A percentile compares a stretch with the other conserved stretches of the same genome.
Conservation (phyloP, 92 coral and sea anemone genomes). For the Porites rus region DNA sequence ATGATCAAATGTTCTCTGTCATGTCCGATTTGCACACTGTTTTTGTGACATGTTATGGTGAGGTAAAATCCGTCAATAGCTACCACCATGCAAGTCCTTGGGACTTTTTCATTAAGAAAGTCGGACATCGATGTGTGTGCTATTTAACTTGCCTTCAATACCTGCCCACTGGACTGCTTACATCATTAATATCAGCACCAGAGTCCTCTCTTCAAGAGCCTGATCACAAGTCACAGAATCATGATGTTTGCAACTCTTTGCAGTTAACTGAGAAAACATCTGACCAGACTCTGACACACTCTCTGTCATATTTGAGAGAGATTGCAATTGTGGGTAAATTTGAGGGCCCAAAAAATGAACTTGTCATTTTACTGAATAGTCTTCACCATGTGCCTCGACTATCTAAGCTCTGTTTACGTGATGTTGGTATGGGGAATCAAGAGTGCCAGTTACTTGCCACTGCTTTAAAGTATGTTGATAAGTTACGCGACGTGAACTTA, state of each 20-base stretch:
- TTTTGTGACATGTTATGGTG: neutral
- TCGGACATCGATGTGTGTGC: neutral
- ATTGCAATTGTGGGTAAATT: fast-evolving
- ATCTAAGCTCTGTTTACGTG: neutral
- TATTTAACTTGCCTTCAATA: neutral
- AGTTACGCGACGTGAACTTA: too few relatives aligned
- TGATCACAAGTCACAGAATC: neutral
- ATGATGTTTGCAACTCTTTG: neutral
- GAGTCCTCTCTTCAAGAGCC: neutral
- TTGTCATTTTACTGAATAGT: neutral
- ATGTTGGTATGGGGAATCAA: neutral
- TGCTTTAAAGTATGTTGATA: too few relatives aligned
- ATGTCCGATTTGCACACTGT: neutral
- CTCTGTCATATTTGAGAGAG: neutral
- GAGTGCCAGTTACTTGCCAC: too few relatives aligned
- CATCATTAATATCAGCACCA: neutral
- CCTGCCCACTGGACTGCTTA: neutral
- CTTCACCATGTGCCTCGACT: neutral
- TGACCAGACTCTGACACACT: neutral
- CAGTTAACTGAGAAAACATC: neutral
- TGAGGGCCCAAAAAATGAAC: neutral
- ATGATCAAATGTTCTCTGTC: neutral
- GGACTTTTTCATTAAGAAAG: neutral
- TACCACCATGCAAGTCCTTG: fast-evolving
- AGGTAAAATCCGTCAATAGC: neutral